Base-by-base conservation (phyloP, 2,797 vertebrate species). In the Diplodus puntazzo region DNA sequence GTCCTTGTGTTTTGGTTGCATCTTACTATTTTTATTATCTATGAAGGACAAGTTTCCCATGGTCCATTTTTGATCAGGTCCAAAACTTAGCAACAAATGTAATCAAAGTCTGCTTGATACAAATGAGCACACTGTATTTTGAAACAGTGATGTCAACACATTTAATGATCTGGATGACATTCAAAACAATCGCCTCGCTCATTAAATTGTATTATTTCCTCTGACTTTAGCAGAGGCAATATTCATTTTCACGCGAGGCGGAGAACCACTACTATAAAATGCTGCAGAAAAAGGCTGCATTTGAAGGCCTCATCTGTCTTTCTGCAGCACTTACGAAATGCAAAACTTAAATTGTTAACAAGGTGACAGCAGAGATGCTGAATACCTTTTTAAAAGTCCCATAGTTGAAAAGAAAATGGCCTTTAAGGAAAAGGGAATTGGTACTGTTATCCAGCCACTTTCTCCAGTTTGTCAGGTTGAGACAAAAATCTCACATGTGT, bases 401-500 rank as follows among this genome's bases (percentile, higher is more conserved):
- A 17, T 14, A 25, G 61, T 27, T 34, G 10, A 46, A 62, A 66
- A 1, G 9, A 45, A 34, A 34, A 34, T 34, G 18, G 14, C 23
- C 45, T 45, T 45, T 45, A 49, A n/a, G 18, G 27, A 13, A 54
- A 77, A 27, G 3, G 42, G 45, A 73, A 50, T 1, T 16, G 16
- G 58, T 67, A 42, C 69, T 18, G 50, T 61, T 48, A 65, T 80
- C 70, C 62, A 76, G 45, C 11, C 16, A 46, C 63, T 75, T 61
- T 82, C 58, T 69, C 49, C 8, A 45, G 62, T 79, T 84, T 63
- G 71, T 70, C 39, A 67, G 82, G 89, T 83, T 87, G 85, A 87
- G 85, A 88, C 69, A 83, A 81, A 86, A 43, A 72, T 67, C 75
- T 81, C 73, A 74, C 66, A 54, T 68, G 42, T 70, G 75, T 88